These are phyloP conservation scores for Hozukius guyotensis DNA, from an alignment of 2,797 vertebrate genomes.

Conservation along the genomic window DNA sequence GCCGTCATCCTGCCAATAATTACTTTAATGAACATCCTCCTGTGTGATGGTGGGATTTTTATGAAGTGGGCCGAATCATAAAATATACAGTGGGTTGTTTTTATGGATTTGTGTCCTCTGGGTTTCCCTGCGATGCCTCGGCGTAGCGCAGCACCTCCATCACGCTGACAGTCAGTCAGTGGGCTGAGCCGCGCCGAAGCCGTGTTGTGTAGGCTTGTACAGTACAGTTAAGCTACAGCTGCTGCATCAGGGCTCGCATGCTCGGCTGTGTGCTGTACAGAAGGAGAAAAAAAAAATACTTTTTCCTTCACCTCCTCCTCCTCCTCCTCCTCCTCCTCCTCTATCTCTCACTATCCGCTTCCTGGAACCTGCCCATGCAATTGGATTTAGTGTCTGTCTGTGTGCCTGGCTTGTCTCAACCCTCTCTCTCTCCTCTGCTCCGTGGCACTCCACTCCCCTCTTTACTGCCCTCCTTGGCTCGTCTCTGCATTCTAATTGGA, in stretches of 20 bases:
- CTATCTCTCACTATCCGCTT: constrained; percentile 65
- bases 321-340: constrained; percentile 35
- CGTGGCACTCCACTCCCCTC: constrained; percentile 47
- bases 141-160: constrained; percentile 49
- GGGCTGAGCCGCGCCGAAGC: constrained; percentile 44
- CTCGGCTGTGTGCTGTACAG: constrained; percentile 28
- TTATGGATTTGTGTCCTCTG: constrained; percentile 61
- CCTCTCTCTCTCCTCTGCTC: constrained; percentile 31
- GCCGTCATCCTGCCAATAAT: constrained; percentile 30
- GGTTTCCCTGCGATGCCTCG: constrained; percentile 37
- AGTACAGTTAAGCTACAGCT: constrained; percentile 59
- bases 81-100: constrained; percentile 53
- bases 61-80: constrained; percentile 64
- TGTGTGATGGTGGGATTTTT: constrained; percentile 48
- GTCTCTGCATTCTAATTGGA: constrained; percentile 72
- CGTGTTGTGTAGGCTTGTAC: constrained; percentile 47
- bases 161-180: constrained; percentile 51
- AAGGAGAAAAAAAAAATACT: constrained; percentile 10
- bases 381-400: constrained; percentile 78
- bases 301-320: constrained; percentile 8
- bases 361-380: constrained; percentile 75
- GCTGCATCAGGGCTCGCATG: constrained; percentile 34
- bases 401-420: constrained; percentile 78
- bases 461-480: constrained; percentile 54
- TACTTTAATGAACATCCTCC: constrained; percentile 59